Percentiles rank a stretch among this genome's conserved stretches.
Evolutionary conservation across 2,797 vertebrate genomes (phyloP).

Genomic region (Paramormyrops hopkinsi): DNA sequence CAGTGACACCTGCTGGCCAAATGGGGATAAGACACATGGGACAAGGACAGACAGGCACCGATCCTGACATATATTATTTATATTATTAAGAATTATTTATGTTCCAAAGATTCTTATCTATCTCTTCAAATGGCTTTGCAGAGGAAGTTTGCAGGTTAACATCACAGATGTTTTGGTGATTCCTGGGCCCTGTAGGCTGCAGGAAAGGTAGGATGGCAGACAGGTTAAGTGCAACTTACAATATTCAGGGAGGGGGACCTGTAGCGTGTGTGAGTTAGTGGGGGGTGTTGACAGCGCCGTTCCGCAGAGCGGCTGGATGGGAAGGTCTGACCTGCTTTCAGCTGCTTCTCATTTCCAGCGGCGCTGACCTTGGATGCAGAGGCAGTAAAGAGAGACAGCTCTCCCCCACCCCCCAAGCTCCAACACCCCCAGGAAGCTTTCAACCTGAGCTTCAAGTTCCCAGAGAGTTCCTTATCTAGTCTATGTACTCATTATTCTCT

Average conservation of each 20-base stretch:
- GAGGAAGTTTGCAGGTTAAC: not conserved
- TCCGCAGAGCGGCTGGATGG: not conserved
- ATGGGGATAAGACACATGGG: not conserved
- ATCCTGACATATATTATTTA: not conserved
- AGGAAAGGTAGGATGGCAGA: not conserved
- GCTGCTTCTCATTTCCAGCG: slow-evolving; percentile 19
- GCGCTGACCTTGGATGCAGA: slow-evolving; percentile 16
- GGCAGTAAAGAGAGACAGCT: not conserved
- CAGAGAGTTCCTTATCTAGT: not conserved
- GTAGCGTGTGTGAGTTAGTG: not conserved
- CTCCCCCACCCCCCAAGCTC: not conserved
- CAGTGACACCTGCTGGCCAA: not conserved
- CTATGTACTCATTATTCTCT: not conserved
- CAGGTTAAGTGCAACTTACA: not conserved
- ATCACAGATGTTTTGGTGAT: not conserved
- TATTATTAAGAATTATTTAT: not conserved
- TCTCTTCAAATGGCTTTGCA: not conserved
- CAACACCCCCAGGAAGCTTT: not conserved
- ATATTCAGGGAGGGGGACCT: not conserved
- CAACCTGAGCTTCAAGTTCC: not conserved
- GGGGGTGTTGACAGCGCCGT: not conserved
- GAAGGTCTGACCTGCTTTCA: not conserved
- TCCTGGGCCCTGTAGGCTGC: not conserved
- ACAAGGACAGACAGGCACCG: not conserved
- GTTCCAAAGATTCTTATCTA: not conserved